Percentiles rank a stretch among this genome's conserved stretches.
Conservation (phyloP, 2,113 vertebrate genomes). For the Dendropsophus ebraccatus region DNA sequence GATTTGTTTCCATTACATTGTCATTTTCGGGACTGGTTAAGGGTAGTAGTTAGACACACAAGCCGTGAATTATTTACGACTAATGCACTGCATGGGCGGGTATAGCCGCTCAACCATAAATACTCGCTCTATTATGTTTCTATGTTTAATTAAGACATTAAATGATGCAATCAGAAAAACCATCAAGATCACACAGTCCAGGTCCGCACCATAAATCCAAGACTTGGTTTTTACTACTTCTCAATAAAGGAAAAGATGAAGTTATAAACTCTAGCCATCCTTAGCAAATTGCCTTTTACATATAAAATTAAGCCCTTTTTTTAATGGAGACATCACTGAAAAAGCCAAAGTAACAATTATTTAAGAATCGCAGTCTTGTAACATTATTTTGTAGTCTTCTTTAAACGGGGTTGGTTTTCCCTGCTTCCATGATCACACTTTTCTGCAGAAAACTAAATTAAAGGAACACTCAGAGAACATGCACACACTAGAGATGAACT, state of each 20-base stretch:
- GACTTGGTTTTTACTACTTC: conserved; percentile 28
- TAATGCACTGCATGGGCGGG: conserved; percentile 31
- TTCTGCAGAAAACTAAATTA: no score
- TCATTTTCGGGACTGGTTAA: conserved; percentile 35
- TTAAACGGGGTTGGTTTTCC: not conserved
- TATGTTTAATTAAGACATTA: conserved; percentile 57
- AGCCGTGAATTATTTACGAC: conserved; percentile 53
- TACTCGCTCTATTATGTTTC: conserved; percentile 52
- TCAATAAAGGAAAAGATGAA: conserved; percentile 15
- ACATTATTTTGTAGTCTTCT: not conserved
- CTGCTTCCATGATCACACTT: not conserved
- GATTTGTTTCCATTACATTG: conserved; percentile 47
- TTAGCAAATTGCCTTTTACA: conserved; percentile 7
- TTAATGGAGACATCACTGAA: not conserved
- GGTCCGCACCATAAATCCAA: conserved; percentile 33
- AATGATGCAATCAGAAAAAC: conserved; percentile 54
- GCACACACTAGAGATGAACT: no score
- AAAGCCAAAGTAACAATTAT: not conserved
- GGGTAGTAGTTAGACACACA: conserved; percentile 27
- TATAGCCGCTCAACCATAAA: conserved; percentile 44
- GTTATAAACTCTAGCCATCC: not conserved
- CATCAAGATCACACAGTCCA: conserved; percentile 33
- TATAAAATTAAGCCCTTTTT: not conserved
- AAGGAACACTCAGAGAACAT: no score
- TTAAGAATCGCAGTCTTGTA: not conserved